Evolutionary conservation across 2,888 invertebrate genomes (phyloP).

Genomic region (Falcaria lacertinaria): DNA sequence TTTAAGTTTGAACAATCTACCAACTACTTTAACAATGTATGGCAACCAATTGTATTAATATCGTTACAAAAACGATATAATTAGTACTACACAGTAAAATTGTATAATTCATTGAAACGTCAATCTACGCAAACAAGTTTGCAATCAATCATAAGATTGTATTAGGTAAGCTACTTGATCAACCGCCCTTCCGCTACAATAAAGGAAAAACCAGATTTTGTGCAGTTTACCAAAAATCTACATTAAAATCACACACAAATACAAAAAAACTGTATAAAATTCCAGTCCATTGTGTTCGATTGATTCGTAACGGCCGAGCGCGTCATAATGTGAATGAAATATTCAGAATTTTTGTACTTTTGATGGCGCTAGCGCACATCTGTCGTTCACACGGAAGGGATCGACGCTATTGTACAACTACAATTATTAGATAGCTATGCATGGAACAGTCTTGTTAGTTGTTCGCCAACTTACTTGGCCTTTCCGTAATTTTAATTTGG

Average conservation of each 20-base stretch:
- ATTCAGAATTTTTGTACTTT: constrained; percentile 76
- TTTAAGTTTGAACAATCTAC: neutral
- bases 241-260: constrained; percentile 71
- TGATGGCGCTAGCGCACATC: constrained; percentile 63
- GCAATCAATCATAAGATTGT: constrained; percentile 78
- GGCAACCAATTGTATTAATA: constrained; percentile 7
- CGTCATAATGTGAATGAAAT: constrained; percentile 74
- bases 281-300: constrained; percentile 70
- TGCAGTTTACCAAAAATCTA: constrained; percentile 70
- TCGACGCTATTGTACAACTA: constrained; percentile 40
- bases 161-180: constrained; percentile 56
- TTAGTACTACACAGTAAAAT: constrained; percentile 34
- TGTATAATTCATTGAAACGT: constrained; percentile 43
- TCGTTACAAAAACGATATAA: constrained; percentile 37
- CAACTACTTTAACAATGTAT: neutral
- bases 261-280: constrained; percentile 69
- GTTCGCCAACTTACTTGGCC: constrained; percentile 8
- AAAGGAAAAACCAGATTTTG: constrained; percentile 60
- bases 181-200: constrained; percentile 60
- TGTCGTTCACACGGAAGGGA: constrained; percentile 72
- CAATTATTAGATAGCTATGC: constrained; percentile 27
- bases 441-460: constrained; percentile 18
- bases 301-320: constrained; percentile 78
- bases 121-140: constrained; percentile 72
- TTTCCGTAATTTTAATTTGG: constrained; percentile 4